Percentiles rank a stretch among this genome's conserved stretches.
phyloP scores from a whole-genome alignment of 2,113 vertebrate species.

The Miniopterus natalensis region DNA sequence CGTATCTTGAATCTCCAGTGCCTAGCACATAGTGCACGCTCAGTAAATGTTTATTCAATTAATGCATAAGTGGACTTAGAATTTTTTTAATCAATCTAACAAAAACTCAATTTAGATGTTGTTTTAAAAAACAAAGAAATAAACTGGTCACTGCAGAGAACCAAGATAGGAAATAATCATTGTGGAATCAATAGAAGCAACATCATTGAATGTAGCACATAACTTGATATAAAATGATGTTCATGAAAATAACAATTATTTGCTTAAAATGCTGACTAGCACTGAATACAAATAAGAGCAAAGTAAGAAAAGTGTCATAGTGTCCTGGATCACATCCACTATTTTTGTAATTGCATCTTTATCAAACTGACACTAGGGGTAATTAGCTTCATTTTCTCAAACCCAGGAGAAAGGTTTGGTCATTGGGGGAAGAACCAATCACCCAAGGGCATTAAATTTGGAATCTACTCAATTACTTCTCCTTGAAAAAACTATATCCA shows the following conservation, averaged over 20 bases:
- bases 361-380: slow-evolving; percentile 64
- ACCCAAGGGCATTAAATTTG: slow-evolving; percentile 77
- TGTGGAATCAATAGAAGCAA: slow-evolving; percentile 23
- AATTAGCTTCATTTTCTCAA: slow-evolving; percentile 64
- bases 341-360: slow-evolving; percentile 76
- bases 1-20: neutral
- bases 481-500: slow-evolving; percentile 79
- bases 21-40: neutral
- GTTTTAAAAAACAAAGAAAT: slow-evolving; percentile 12
- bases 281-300: slow-evolving; percentile 41
- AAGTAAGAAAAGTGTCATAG: slow-evolving; percentile 59
- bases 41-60: neutral
- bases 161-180: slow-evolving; percentile 42
- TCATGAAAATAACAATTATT: slow-evolving; percentile 58
- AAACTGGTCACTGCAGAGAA: neutral
- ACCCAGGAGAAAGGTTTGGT: slow-evolving; percentile 71
- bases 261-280: slow-evolving; percentile 63
- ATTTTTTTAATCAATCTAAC: slow-evolving; percentile 6
- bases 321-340: slow-evolving; percentile 44
- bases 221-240: neutral
- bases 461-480: slow-evolving; percentile 81
- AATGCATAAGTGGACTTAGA: neutral
- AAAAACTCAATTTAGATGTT: slow-evolving; percentile 1
- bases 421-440: slow-evolving; percentile 77
- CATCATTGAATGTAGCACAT: neutral